Conservation (phyloP, 2,888 invertebrate species). For the Caenorhabditis sp. region DNA sequence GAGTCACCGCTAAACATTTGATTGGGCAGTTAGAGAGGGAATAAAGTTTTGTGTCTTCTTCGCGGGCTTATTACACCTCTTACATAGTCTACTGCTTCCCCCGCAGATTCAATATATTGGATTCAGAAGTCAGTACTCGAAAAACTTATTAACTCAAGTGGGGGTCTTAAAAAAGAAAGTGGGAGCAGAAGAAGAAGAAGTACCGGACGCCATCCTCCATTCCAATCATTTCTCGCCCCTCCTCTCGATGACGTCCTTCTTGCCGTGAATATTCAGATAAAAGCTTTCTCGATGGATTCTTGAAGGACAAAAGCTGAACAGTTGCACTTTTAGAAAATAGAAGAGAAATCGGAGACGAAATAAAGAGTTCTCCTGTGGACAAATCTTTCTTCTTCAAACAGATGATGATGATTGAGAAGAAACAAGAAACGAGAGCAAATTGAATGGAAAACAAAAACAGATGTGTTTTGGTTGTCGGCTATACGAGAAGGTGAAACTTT, state of each 20-base stretch:
- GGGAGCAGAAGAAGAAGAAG: constrained; percentile 11
- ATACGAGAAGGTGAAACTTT: constrained; percentile 1
- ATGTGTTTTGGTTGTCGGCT: constrained; percentile 25
- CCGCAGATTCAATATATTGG: constrained; percentile 10
- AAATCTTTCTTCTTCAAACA: constrained; percentile 23
- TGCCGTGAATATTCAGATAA: not conserved
- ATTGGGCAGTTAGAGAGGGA: constrained; percentile 25
- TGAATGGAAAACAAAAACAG: constrained; percentile 30
- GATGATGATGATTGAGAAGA: constrained; percentile 28
- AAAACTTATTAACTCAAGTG: constrained; percentile 33
- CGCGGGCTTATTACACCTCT: constrained; percentile 11
- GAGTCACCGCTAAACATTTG: constrained; percentile 18
- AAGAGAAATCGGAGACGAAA: not conserved
- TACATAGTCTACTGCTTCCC: constrained; percentile 20
- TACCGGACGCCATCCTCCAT: constrained; percentile 67
- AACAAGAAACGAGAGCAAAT: constrained; percentile 2
- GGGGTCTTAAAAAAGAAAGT: constrained; percentile 3
- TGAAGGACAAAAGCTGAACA: constrained; percentile 15
- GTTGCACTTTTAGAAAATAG: not conserved
- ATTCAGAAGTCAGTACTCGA: constrained; percentile 29
- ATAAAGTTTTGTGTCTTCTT: constrained; percentile 29
- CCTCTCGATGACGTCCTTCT: constrained; percentile 15
- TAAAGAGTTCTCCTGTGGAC: constrained; percentile 9
- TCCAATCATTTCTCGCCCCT: constrained; percentile 53
- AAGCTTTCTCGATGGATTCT: not conserved